phyloP scores from a whole-genome alignment of 2,888 invertebrate species.

The Panzeria rudis region DNA sequence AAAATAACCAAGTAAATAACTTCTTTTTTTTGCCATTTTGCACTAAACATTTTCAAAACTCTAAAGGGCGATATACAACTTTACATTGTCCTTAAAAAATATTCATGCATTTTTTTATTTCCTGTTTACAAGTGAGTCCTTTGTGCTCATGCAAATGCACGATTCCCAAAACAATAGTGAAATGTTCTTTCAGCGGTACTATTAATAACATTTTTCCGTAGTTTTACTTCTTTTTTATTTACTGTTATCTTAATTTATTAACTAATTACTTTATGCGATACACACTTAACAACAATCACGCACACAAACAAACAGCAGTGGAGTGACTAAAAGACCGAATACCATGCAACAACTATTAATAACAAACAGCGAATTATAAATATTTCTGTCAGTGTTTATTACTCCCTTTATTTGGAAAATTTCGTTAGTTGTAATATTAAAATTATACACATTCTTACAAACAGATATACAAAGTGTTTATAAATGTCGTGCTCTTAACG shows the following conservation, averaged over 20 bases:
- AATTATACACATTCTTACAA: slow-evolving; percentile 4
- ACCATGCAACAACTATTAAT: slow-evolving; percentile 55
- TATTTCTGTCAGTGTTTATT: slow-evolving; percentile 70
- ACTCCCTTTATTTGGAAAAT: slow-evolving; percentile 62
- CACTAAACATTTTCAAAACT: neutral
- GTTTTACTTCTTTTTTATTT: slow-evolving; percentile 11
- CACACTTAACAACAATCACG: slow-evolving; percentile 37
- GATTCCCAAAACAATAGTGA: slow-evolving; percentile 51
- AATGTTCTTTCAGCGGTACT: slow-evolving; percentile 42
- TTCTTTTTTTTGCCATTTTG: neutral
- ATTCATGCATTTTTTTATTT: neutral
- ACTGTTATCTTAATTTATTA: slow-evolving; percentile 67
- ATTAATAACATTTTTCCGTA: slow-evolving; percentile 40
- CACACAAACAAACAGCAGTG: slow-evolving; percentile 8
- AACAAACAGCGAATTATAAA: slow-evolving; percentile 64
- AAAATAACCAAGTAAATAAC: too few species aligned
- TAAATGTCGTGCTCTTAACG: slow-evolving; percentile 69
- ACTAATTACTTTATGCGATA: slow-evolving; percentile 64
- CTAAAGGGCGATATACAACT: slow-evolving; percentile 7
- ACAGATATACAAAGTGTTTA: slow-evolving; percentile 55
- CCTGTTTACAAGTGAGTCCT: slow-evolving; percentile 15
- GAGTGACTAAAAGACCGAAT: slow-evolving; percentile 17
- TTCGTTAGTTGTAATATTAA: slow-evolving; percentile 60
- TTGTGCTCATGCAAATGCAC: slow-evolving; percentile 47
- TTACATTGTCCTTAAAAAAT: neutral